Evolutionary conservation across 2,113 vertebrate genomes (phyloP).

Genomic region (Otis tarda): DNA sequence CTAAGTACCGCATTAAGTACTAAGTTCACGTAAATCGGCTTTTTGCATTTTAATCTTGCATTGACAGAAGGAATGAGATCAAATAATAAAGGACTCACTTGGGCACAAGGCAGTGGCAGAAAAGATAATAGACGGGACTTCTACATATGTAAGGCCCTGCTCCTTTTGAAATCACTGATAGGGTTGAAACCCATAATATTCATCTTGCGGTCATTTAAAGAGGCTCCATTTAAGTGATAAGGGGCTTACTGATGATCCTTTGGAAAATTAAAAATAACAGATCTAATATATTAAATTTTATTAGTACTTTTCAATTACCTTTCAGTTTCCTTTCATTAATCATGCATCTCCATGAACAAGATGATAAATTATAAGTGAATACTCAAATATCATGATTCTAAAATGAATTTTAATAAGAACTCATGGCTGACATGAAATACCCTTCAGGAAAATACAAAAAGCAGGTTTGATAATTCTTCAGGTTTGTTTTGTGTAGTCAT

Average conservation of each 20-base stretch:
- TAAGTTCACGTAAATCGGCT: background rate
- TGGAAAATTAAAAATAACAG: constrained; percentile 56
- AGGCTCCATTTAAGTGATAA: background rate
- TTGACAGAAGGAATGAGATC: background rate
- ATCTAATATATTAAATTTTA: constrained; percentile 42
- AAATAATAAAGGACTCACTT: background rate
- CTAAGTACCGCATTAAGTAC: background rate
- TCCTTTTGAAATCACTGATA: background rate
- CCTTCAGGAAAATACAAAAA: constrained; percentile 19
- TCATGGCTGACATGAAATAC: background rate
- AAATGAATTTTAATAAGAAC: constrained; percentile 2
- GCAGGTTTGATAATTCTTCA: background rate
- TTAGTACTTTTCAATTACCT: constrained; percentile 54
- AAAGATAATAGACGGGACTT: background rate
- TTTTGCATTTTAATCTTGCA: background rate
- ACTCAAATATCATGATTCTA: constrained; percentile 32
- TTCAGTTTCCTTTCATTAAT: constrained; percentile 57
- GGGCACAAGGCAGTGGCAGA: background rate
- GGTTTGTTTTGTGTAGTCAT: background rate
- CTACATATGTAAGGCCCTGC: background rate
- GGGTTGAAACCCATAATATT: background rate
- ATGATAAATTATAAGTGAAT: constrained; percentile 46
- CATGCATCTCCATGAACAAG: constrained; percentile 37
- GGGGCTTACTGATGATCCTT: background rate
- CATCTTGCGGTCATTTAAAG: constrained; percentile 17